Evolutionary conservation across 2,113 vertebrate genomes (phyloP).

Genomic region (Theropithecus gelada): DNA sequence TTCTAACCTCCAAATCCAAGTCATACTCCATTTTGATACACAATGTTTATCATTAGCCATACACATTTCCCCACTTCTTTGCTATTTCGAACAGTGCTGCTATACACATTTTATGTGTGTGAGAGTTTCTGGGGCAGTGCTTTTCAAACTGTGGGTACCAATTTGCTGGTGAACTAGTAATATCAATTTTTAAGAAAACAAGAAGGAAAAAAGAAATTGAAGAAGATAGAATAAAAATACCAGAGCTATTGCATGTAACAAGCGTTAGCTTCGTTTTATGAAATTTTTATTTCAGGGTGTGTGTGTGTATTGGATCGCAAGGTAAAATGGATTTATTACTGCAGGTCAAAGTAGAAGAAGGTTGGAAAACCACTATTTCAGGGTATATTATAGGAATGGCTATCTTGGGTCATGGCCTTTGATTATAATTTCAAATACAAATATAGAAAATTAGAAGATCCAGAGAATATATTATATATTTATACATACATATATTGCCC

Average conservation of each 20-base stretch:
- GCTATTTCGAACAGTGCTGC: slow-evolving; percentile 8
- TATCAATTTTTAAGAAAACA: not conserved
- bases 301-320: not conserved
- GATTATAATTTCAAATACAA: slow-evolving; percentile 51
- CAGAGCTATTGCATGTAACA: not conserved
- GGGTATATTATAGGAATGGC: not conserved
- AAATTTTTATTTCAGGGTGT: slow-evolving; percentile 38
- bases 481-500: not conserved
- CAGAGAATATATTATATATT: not conserved
- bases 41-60: not conserved
- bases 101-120: not conserved
- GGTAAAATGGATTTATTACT: slow-evolving; percentile 43
- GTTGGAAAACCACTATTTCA: not conserved
- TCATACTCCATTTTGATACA: not conserved
- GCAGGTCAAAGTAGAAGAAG: not conserved
- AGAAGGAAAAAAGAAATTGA: not conserved
- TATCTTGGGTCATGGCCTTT: not conserved
- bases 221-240: not conserved
- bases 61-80: slow-evolving; percentile 5
- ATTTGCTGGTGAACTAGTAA: not conserved
- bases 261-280: not conserved
- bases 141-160: slow-evolving; percentile 31
- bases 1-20: not conserved
- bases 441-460: slow-evolving; percentile 15
- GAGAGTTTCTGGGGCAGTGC: not conserved